Evolutionary conservation across 2,888 invertebrate species (phyloP).

Genomic region (Flexamia atlantica): DNA sequence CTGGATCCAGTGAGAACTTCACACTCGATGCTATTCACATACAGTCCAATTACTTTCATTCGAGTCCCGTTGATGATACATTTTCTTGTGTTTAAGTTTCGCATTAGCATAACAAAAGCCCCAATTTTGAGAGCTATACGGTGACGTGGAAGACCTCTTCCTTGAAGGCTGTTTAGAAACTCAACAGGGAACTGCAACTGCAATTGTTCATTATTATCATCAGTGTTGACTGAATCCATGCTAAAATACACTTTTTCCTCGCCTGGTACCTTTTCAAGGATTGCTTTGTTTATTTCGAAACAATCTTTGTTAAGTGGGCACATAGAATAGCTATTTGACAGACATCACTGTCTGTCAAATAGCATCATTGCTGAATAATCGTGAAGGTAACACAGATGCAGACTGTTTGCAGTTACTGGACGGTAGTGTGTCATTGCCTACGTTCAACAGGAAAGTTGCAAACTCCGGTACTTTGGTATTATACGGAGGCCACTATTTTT

Average conservation of each 20-base stretch:
- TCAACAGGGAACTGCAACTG: conserved; percentile 13
- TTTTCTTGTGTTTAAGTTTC: neutral
- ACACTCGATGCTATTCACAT: conserved; percentile 19
- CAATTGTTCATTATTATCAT: conserved; percentile 41
- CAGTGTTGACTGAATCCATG: conserved; percentile 27
- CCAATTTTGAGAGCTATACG: conserved; percentile 7
- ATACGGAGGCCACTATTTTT: too few species aligned
- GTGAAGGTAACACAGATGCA: conserved; percentile 25
- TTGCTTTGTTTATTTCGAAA: conserved; percentile 19
- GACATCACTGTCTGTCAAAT: neutral
- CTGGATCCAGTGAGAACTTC: conserved; percentile 12
- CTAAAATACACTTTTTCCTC: conserved; percentile 22
- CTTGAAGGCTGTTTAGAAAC: conserved; percentile 26
- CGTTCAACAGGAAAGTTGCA: conserved; percentile 26
- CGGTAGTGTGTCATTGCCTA: conserved; percentile 27
- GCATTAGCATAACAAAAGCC: neutral
- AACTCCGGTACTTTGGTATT: too few species aligned
- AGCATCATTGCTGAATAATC: neutral
- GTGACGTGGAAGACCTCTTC: conserved; percentile 6
- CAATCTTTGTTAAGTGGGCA: conserved; percentile 32
- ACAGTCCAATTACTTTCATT: conserved; percentile 23
- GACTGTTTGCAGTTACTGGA: conserved; percentile 29
- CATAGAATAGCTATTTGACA: conserved; percentile 25
- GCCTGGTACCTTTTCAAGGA: conserved; percentile 27
- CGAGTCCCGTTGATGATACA: neutral